A percentile compares a stretch with the other conserved stretches of the same genome.
These are phyloP conservation scores for Acrocyrtus sp. DNA, from an alignment of 2,888 invertebrate species.

Conservation along the genomic window DNA sequence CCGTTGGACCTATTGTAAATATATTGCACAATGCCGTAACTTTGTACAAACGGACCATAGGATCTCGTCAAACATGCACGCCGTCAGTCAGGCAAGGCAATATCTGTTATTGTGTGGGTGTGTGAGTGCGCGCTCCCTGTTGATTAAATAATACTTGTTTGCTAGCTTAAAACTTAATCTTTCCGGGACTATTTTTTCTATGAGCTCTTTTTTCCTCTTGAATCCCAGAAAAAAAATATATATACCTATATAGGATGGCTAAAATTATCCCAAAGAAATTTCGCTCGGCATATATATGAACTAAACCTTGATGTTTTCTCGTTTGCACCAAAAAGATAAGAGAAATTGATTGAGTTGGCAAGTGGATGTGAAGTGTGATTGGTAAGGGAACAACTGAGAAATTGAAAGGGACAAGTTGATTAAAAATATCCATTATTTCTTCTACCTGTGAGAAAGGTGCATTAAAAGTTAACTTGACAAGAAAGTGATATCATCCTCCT, in stretches of 20 bases:
- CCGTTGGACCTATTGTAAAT: conserved; percentile 63
- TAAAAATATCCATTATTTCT: conserved; percentile 31
- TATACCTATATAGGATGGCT: too few species aligned
- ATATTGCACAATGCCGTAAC: conserved; percentile 66
- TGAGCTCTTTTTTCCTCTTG: too few species aligned
- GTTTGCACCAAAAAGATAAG: background rate
- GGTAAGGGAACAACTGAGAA: conserved; percentile 21
- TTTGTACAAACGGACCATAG: conserved; percentile 72
- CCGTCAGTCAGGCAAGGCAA: conserved; percentile 73
- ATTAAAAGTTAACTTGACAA: conserved; percentile 29
- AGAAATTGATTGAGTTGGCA: conserved; percentile 18
- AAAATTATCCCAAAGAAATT: too few species aligned
- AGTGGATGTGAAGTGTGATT: conserved; percentile 45
- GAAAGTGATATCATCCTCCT: too few species aligned
- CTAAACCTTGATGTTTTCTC: background rate
- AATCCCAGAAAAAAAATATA: too few species aligned
- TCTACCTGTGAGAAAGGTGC: conserved; percentile 3
- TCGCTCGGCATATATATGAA: background rate
- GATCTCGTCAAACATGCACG: conserved; percentile 71
- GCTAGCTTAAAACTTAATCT: too few species aligned
- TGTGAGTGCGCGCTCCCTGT: too few species aligned
- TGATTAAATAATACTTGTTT: too few species aligned
- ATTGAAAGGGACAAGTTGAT: conserved; percentile 45
- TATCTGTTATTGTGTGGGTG: too few species aligned
- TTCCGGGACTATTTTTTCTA: too few species aligned